phyloP scores from a whole-genome alignment of 2,888 invertebrate species.

The Drosophila antonietae region DNA sequence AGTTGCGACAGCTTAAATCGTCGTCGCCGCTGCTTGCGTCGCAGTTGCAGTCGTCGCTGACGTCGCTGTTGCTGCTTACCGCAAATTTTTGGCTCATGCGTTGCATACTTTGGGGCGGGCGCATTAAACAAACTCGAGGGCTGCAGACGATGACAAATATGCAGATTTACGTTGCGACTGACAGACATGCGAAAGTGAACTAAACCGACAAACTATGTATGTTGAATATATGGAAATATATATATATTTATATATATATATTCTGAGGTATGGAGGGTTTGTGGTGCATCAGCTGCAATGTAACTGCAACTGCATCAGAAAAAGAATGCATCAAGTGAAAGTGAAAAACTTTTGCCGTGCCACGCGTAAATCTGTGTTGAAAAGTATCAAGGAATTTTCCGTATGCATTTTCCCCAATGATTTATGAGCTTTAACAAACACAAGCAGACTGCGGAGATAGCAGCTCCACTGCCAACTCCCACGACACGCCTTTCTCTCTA shows the following conservation, averaged over 20 bases:
- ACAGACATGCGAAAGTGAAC: constrained; percentile 55
- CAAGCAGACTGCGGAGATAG: constrained; percentile 11
- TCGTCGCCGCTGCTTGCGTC: constrained; percentile 57
- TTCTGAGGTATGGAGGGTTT: background rate
- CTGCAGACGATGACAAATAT: constrained; percentile 71
- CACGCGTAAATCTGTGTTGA: constrained; percentile 66
- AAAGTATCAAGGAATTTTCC: constrained; percentile 61
- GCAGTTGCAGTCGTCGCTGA: constrained; percentile 22
- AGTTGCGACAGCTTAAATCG: constrained; percentile 70
- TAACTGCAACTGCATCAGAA: constrained; percentile 20
- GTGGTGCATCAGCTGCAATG: constrained; percentile 1
- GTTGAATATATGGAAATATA: background rate
- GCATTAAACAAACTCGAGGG: constrained; percentile 29
- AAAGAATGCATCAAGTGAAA: constrained; percentile 71
- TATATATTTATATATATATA: background rate
- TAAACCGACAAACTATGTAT: constrained; percentile 36
- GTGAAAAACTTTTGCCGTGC: constrained; percentile 71
- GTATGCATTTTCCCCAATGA: constrained; percentile 59
- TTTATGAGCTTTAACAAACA: constrained; percentile 59
- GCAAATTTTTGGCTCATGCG: constrained; percentile 71
- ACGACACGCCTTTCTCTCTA: background rate
- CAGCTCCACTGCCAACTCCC: background rate
- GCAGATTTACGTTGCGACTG: constrained; percentile 74
- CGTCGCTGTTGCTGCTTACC: constrained; percentile 65
- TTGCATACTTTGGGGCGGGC: constrained; percentile 59